Percentiles rank a stretch among this genome's conserved stretches.
Evolutionary conservation across 2,888 invertebrate species (phyloP).

Genomic region (Caenorhabditis becei): DNA sequence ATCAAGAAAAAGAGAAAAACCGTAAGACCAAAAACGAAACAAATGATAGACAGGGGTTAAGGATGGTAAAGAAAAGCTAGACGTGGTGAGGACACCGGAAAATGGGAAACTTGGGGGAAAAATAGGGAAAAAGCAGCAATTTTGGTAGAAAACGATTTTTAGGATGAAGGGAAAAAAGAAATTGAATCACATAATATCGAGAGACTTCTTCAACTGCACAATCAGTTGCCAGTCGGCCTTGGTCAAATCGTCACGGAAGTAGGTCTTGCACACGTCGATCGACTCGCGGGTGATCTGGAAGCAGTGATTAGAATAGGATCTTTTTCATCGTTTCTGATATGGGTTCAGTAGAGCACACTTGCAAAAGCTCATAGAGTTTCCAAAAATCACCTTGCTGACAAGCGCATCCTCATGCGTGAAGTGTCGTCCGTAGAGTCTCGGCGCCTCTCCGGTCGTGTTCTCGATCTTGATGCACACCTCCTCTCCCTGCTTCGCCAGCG

Average conservation of each 20-base stretch:
- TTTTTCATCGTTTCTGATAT: constrained; percentile 10
- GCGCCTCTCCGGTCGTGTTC: constrained; percentile 96
- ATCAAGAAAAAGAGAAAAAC: constrained; percentile 1
- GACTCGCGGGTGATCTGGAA: constrained; percentile 94
- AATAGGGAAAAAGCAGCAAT: not conserved
- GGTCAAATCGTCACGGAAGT: constrained; percentile 96
- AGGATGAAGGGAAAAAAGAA: constrained; percentile 4
- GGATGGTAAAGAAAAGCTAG: not conserved
- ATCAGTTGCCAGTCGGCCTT: constrained; percentile 99
- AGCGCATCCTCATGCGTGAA: constrained; percentile 96
- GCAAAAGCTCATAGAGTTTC: too few relatives aligned
- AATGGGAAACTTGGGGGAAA: not conserved
- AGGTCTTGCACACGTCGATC: constrained; percentile 99
- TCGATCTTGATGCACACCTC: constrained; percentile 92
- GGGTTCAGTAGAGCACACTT: too few relatives aligned
- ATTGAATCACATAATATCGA: constrained; percentile 86
- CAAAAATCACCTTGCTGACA: constrained; percentile 90
- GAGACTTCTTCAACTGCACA: constrained; percentile 97
- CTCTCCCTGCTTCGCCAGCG: constrained; percentile 92
- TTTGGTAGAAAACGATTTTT: constrained; percentile 1
- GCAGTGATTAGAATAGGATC: not conserved
- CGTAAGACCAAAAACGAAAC: constrained; percentile 2
- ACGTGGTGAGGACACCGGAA: not conserved
- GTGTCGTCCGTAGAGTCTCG: constrained; percentile 98
- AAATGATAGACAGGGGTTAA: not conserved